Evolutionary conservation across 2,797 vertebrate species (phyloP), one percentile per base, ranked within the genome.

Genomic region (Melopsittacus undulatus): DNA sequence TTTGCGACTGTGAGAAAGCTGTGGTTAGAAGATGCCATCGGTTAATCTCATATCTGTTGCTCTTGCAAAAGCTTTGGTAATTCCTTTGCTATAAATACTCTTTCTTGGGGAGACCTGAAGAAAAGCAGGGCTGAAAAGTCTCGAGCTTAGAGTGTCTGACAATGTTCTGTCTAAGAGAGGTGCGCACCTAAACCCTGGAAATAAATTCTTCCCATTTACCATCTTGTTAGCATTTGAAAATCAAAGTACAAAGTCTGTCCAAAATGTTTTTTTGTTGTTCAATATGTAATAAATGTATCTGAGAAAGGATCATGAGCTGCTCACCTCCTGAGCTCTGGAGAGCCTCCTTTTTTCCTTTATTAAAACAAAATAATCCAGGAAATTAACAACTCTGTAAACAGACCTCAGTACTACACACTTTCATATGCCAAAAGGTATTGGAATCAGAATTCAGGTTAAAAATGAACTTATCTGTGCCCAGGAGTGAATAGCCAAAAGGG

Each of bases 171-270:
- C 87, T 92, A 68, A 78, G 29, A 88, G 13, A 86, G 26, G 5
- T 48, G 32, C 56, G 34, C 67, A 94, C 59, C 67, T 94, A 89
- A 92, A 74, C 84, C 83, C 70, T 68, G 46, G 38, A 88, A 90
- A 94, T 9, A 61, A 83, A 61, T 83, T 59, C 11, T 76, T 92
- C 52, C 59, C 43, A 40, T 90, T 89, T 83, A 34, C 64, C 36
- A 32, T 68, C 73, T 89, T 94, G 69, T 19, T 85, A 83, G 43
- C 17, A 59, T 86, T 83, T 91, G 38, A 88, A 93, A 92, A 89
- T 69, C 34, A 49, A 84, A 61, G 36, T 32, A 64, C 21, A 63
- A 27, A 76, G 49, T 80, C 62, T 83, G 38, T 75, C 30, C 36
- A 59, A 85, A 93, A 83, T 22, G 40, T 27, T 40, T 74, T 69